A percentile compares a stretch with the other conserved stretches of the same genome.
Evolutionary conservation across 2,113 vertebrate species (phyloP).

Genomic region (Loxodonta africana): DNA sequence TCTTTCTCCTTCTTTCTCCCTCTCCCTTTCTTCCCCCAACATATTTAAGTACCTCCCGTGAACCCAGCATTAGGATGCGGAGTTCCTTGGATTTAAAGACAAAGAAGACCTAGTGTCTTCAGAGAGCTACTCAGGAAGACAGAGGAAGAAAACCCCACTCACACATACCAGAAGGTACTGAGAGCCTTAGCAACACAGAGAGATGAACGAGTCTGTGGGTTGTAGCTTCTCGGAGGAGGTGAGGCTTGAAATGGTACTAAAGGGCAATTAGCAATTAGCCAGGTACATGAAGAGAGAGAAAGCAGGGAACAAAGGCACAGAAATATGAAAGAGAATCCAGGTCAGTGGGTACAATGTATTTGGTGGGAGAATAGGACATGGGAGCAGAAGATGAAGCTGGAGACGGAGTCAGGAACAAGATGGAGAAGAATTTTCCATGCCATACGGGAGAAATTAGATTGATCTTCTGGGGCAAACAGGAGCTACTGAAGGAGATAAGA

Average conservation of each 20-base stretch:
- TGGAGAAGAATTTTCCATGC: neutral
- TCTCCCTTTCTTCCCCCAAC: neutral
- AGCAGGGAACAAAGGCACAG: neutral
- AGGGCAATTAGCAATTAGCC: neutral
- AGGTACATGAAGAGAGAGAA: neutral
- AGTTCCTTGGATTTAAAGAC: constrained; percentile 3
- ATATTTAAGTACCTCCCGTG: neutral
- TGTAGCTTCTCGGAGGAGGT: neutral
- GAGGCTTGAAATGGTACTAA: neutral
- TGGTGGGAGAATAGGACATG: neutral
- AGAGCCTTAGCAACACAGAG: neutral
- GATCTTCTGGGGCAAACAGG: neutral
- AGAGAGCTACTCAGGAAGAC: neutral
- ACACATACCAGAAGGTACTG: neutral
- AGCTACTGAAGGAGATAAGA: neutral
- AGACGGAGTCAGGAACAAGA: neutral
- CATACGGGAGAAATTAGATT: neutral
- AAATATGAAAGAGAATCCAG: neutral
- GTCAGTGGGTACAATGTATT: neutral
- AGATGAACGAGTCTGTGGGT: neutral
- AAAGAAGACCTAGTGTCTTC: neutral
- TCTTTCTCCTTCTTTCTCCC: neutral
- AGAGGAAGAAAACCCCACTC: neutral
- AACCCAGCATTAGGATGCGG: neutral
- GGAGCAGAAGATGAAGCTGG: neutral